Evolutionary conservation across 2,797 vertebrate genomes (phyloP), one percentile per base, ranked within the genome.

Genomic region (Crax fasciolata): DNA sequence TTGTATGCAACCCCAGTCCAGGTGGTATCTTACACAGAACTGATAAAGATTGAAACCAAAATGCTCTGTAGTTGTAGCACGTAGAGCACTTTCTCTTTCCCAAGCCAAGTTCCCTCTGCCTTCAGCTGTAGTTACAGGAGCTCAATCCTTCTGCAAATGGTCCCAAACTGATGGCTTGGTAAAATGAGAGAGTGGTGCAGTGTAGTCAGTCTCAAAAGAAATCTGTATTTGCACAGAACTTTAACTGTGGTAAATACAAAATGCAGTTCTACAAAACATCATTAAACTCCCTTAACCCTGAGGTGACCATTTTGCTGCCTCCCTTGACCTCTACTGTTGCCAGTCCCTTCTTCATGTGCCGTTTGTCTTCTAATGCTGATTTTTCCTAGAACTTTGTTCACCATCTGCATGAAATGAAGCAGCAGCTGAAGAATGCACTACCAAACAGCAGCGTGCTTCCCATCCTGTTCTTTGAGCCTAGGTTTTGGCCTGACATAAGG

Each of bases 401-500:
- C 58, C 35, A 27, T 21, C 20, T 55, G 10, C 25, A 11, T 38
- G 21, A 89, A 89, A 54, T 75, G 62, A 68, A 79, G 51, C 25
- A 73, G 23, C 8, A 82, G 3, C 21, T 14, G 35, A 52, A n/a
- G 63, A 89, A 76, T 74, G 15, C 4, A 20, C 79, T 9, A 48
- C 28, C 19, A 59, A 46, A 41, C n/a, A 52, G 19, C 4, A 39
- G 4, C 7, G 27, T 49, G 57, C 57, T 20, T 54, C 15, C 7
- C 67, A 5, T 28, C 30, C 21, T 18, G 16, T 30, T 49, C 0
- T 28, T 5, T 35, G 19, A 59, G 11, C n/a, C 3, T 79, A 2
- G 73, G 1, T 76, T 65, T 74, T 66, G 48, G 18, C 19, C 35
- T 70, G 68, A 39, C 35, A 17, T 25, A 21, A 58, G 12, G 35